Evolutionary conservation across 2,888 invertebrate genomes (phyloP), one percentile per base, ranked within the genome.

Genomic region (Phania funesta): DNA sequence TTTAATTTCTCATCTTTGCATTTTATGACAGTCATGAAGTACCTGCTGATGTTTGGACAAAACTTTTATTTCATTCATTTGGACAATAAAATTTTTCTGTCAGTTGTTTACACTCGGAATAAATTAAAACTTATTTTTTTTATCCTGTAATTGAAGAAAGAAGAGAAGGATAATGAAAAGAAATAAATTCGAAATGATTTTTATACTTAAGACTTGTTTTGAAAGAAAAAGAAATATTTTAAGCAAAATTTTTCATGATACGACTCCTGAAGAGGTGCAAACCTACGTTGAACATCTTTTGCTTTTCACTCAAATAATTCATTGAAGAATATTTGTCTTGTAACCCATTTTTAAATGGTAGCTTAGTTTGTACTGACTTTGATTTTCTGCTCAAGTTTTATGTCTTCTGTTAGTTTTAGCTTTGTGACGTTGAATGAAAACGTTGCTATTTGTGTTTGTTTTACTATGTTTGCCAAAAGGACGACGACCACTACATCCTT

Each of bases 301-400:
- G 58, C 32, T 58, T 44, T 60, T 44, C 50, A 67, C 67, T 76
- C 50, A 60, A 67, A 50, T 50, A 74, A 29, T 35, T 74, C 74
- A 65, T 48, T 58, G 26, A 13, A 20, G 20, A 46, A 18, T 68
- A 24, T 68, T 62, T 68, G 24, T 68, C 4, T 68, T 50, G 41
- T 24, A 24, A 29, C 38, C 52, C 9, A 56, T 38, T 38, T 32
- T 5, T 1, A 3, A 9, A 4, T 38, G 35, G 4, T 38, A 11
- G 35, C n/a, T 26, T 26, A 26, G 5, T n/a, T 35, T 58, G 56
- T 6, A 26, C 5, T 35, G 20, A 24, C 24, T 50, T 38, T 50
- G 38, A 41, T 22, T 64, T 64, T 46, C 3, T 46, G 50, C n/a
- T 35, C 2, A 32, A 7, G 32, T 74, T 64, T 46, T 44, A 20